A percentile compares a stretch with the other conserved stretches of the same genome.
phyloP scores from a whole-genome alignment of 2,113 vertebrate genomes.

The Maccullochella peelii region DNA sequence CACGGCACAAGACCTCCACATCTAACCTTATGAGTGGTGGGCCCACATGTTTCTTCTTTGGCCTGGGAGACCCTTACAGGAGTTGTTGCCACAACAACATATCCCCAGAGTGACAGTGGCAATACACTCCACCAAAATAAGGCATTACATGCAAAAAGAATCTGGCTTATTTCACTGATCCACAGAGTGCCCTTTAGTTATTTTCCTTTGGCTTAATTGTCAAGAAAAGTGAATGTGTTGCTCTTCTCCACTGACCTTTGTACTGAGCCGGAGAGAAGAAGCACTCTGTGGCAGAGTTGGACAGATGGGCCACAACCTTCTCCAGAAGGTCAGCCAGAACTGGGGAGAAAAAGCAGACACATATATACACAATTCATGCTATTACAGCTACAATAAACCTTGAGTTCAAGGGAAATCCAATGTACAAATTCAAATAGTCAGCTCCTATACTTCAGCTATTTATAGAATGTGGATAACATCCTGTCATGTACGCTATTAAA shows the following conservation, averaged over 20 bases:
- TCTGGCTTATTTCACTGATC: conserved; percentile 9
- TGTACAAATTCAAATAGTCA: conserved; percentile 6
- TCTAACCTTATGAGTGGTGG: not conserved
- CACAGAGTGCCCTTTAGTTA: conserved; percentile 25
- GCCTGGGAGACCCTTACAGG: no score
- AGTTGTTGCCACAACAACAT: not conserved
- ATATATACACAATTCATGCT: not conserved
- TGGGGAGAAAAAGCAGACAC: conserved; percentile 70
- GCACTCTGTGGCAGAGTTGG: conserved; percentile 82
- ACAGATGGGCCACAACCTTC: conserved; percentile 87
- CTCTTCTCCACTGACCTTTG: conserved; percentile 86
- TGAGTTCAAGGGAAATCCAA: not conserved
- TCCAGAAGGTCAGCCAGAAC: conserved; percentile 92
- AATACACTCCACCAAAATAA: not conserved
- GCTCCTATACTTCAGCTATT: not conserved
- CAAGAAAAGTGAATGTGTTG: conserved; percentile 9
- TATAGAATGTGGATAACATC: conserved; percentile 5
- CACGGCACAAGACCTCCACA: not conserved
- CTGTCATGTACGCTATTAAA: not conserved
- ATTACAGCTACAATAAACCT: not conserved
- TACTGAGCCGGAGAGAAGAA: conserved; percentile 84
- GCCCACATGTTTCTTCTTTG: not conserved
- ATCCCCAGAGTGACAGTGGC: not conserved
- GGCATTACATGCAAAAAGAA: not conserved
- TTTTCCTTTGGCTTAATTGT: conserved; percentile 32